These are phyloP conservation scores for Chalcis sispes DNA, from an alignment of 2,888 invertebrate genomes.

Conservation along the genomic window DNA sequence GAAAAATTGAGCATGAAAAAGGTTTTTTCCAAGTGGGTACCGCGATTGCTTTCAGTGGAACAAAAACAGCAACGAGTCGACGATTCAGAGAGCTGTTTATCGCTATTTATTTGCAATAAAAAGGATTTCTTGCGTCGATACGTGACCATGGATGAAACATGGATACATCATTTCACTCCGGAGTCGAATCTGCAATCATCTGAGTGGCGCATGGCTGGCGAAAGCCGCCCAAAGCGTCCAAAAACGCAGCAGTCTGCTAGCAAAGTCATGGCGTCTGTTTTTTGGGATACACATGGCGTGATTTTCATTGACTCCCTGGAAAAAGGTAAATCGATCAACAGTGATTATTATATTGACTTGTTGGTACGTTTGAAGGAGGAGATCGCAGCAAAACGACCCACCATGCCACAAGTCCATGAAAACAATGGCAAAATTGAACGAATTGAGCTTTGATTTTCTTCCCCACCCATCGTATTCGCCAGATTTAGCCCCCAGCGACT, in stretches of 20 bases:
- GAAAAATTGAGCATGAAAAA: slow-evolving; percentile 61
- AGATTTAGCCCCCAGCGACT: too few species aligned
- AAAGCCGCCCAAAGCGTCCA: slow-evolving; percentile 46
- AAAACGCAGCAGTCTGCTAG: slow-evolving; percentile 43
- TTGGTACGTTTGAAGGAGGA: slow-evolving; percentile 17
- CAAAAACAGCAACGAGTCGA: slow-evolving; percentile 58
- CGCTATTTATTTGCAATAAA: slow-evolving; percentile 45
- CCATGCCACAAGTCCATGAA: slow-evolving; percentile 49
- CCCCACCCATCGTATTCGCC: too few species aligned
- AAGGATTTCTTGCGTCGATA: slow-evolving; percentile 61
- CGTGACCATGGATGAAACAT: slow-evolving; percentile 71
- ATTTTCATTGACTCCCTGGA: slow-evolving; percentile 54
- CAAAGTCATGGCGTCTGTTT: slow-evolving; percentile 63
- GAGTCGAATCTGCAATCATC: slow-evolving; percentile 57
- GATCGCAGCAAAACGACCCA: slow-evolving; percentile 53
- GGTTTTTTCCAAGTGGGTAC: slow-evolving; percentile 63
- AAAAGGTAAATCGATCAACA: slow-evolving; percentile 4
- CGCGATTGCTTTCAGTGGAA: slow-evolving; percentile 64
- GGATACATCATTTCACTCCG: slow-evolving; percentile 67
- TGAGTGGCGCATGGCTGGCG: slow-evolving; percentile 3
- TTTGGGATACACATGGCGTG: slow-evolving; percentile 67
- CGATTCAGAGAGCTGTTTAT: slow-evolving; percentile 52
- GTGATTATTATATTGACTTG: not conserved
- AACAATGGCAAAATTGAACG: slow-evolving; percentile 45
- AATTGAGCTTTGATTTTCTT: slow-evolving; percentile 52